These are phyloP conservation scores for Zaprionus lineosus DNA, from an alignment of 2,888 invertebrate species.

Conservation along the genomic window DNA sequence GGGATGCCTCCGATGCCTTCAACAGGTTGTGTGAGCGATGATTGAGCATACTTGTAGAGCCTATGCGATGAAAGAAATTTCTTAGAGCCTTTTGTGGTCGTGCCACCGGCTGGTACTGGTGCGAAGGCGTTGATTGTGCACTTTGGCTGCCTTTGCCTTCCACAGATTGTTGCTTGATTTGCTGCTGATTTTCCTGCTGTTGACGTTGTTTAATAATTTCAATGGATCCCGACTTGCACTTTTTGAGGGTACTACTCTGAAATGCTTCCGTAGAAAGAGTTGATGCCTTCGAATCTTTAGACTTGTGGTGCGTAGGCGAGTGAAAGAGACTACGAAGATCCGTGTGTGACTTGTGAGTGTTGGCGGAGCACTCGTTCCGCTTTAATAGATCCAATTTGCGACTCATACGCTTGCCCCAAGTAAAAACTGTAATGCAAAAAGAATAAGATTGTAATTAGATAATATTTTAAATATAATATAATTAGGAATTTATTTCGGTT, in stretches of 20 bases:
- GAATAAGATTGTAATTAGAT: slow-evolving; percentile 45
- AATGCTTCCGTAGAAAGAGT: slow-evolving; percentile 34
- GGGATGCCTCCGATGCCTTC: slow-evolving; percentile 79
- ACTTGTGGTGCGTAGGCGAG: slow-evolving; percentile 69
- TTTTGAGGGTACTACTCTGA: slow-evolving; percentile 82
- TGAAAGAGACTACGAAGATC: slow-evolving; percentile 83
- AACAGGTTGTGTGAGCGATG: slow-evolving; percentile 81
- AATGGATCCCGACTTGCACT: slow-evolving; percentile 85
- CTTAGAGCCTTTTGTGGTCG: slow-evolving; percentile 86
- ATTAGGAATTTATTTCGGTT: too few relatives aligned
- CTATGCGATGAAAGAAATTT: slow-evolving; percentile 89
- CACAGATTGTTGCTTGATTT: slow-evolving; percentile 28
- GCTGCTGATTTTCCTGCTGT: slow-evolving; percentile 55
- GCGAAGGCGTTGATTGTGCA: slow-evolving; percentile 68
- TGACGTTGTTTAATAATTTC: slow-evolving; percentile 82
- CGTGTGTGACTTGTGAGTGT: slow-evolving; percentile 84
- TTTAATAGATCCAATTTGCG: slow-evolving; percentile 90
- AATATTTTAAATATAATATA: too few relatives aligned
- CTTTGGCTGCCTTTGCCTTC: slow-evolving; percentile 44
- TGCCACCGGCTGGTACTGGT: slow-evolving; percentile 57
- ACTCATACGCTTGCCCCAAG: slow-evolving; percentile 91
- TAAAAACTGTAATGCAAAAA: slow-evolving; percentile 84
- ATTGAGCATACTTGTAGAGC: slow-evolving; percentile 90
- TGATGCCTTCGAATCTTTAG: slow-evolving; percentile 54
- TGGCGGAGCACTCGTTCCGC: slow-evolving; percentile 84